Percentiles rank a stretch among this genome's conserved stretches.
Conservation (phyloP, 2,888 invertebrate genomes). For the Andricus curvator region DNA sequence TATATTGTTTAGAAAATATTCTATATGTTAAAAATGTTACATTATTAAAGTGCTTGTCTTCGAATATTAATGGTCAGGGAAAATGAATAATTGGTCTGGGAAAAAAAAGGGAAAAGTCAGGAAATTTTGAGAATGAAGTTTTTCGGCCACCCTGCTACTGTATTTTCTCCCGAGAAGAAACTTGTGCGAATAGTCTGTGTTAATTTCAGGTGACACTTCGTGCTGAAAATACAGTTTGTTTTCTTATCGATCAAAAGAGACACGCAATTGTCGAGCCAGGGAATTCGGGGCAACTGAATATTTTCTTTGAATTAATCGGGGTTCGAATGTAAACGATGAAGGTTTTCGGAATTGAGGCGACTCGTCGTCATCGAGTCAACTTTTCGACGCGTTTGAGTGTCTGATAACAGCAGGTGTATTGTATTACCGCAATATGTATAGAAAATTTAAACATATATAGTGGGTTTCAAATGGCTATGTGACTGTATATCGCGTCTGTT, state of each 20-base stretch:
- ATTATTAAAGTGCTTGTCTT: too few relatives aligned
- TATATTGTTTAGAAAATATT: too few relatives aligned
- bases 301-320: conserved; percentile 70
- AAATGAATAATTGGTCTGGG: too few relatives aligned
- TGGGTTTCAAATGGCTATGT: conserved; percentile 43
- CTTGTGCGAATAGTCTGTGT: conserved; percentile 5
- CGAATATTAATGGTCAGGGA: too few relatives aligned
- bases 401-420: too few relatives aligned
- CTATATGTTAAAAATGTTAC: too few relatives aligned
- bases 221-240: conserved; percentile 35
- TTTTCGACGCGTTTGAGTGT: not conserved
- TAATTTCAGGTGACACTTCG: conserved; percentile 28
- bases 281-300: conserved; percentile 43
- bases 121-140: too few relatives aligned
- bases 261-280: not conserved
- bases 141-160: not conserved
- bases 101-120: too few relatives aligned
- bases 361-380: not conserved
- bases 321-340: not conserved
- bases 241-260: conserved; percentile 27
- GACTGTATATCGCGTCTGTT: conserved; percentile 42
- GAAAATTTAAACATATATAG: not conserved
- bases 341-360: not conserved
- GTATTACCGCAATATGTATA: too few relatives aligned
- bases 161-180: conserved; percentile 2